A percentile compares a stretch with the other conserved stretches of the same genome.
These are phyloP conservation scores for Platerodrilus igneus DNA, from an alignment of 2,888 invertebrate species.

Conservation along the genomic window DNA sequence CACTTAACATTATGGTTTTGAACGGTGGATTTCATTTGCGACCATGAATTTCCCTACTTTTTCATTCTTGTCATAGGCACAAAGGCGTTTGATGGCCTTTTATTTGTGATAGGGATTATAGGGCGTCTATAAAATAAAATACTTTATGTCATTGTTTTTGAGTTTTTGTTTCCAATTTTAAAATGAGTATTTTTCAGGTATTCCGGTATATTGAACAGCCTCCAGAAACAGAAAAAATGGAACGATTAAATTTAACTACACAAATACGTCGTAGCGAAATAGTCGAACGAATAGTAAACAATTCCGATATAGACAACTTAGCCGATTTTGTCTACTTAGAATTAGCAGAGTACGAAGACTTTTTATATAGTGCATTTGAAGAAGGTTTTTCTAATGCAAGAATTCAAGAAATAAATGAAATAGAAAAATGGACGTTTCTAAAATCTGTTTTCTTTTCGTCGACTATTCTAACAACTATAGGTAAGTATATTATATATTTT, in stretches of 20 bases:
- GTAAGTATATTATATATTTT: conserved; percentile 48
- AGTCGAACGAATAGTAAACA: conserved; percentile 59
- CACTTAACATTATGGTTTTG: too few species aligned
- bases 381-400: conserved; percentile 19
- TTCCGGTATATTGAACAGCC: conserved; percentile 75
- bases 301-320: conserved; percentile 54
- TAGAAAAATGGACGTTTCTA: conserved; percentile 71
- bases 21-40: too few species aligned
- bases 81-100: too few species aligned
- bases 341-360: conserved; percentile 54
- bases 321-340: conserved; percentile 54
- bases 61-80: too few species aligned
- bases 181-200: conserved; percentile 59
- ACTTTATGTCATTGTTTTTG: too few species aligned
- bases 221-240: conserved; percentile 65
- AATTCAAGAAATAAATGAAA: conserved; percentile 29
- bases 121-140: too few species aligned
- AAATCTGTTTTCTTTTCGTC: conserved; percentile 87
- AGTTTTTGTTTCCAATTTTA: background rate
- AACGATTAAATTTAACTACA: conserved; percentile 43
- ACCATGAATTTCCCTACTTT: too few species aligned
- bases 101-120: too few species aligned
- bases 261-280: conserved; percentile 55
- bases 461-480: conserved; percentile 87
- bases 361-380: conserved; percentile 65